Conservation (phyloP, 2,797 vertebrate genomes). For the Rhodeus uyekii region DNA sequence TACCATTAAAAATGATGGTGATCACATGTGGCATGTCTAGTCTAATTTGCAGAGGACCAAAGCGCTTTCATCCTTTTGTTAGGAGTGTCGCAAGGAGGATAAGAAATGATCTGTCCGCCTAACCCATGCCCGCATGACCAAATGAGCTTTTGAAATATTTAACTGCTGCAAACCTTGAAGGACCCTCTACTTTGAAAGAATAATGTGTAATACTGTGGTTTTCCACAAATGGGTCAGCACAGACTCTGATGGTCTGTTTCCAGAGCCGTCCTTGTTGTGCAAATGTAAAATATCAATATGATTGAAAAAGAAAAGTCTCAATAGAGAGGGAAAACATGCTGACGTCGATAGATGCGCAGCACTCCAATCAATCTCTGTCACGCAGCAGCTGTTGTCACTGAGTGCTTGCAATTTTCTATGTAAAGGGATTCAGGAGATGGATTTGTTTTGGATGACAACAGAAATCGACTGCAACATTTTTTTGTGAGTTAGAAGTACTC, state of each 20-base stretch:
- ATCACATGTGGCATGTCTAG: constrained; percentile 48
- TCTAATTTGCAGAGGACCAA: constrained; percentile 46
- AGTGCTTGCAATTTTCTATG: constrained; percentile 25
- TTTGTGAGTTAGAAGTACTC: constrained; percentile 1
- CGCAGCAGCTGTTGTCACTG: constrained; percentile 19
- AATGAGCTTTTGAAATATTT: constrained; percentile 72
- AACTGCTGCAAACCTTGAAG: constrained; percentile 58
- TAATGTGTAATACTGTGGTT: constrained; percentile 56
- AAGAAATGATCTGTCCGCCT: constrained; percentile 58
- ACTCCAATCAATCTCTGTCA: constrained; percentile 51
- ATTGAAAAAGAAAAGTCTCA: constrained; percentile 13
- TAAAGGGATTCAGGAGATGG: neutral
- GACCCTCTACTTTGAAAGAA: constrained; percentile 51
- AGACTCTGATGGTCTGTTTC: constrained; percentile 21
- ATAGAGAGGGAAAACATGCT: constrained; percentile 44
- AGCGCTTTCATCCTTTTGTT: constrained; percentile 56
- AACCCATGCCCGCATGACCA: constrained; percentile 42
- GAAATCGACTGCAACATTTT: constrained; percentile 13
- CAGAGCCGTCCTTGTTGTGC: constrained; percentile 10
- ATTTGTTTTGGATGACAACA: constrained; percentile 26
- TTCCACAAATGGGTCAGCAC: constrained; percentile 52
- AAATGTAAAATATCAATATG: constrained; percentile 20
- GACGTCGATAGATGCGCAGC: constrained; percentile 33
- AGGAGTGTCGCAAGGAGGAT: constrained; percentile 57
- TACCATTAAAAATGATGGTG: constrained; percentile 28